A percentile compares a stretch with the other conserved stretches of the same genome.
Conservation (phyloP, 2,113 vertebrate species). For the Regulus satrapa region DNA sequence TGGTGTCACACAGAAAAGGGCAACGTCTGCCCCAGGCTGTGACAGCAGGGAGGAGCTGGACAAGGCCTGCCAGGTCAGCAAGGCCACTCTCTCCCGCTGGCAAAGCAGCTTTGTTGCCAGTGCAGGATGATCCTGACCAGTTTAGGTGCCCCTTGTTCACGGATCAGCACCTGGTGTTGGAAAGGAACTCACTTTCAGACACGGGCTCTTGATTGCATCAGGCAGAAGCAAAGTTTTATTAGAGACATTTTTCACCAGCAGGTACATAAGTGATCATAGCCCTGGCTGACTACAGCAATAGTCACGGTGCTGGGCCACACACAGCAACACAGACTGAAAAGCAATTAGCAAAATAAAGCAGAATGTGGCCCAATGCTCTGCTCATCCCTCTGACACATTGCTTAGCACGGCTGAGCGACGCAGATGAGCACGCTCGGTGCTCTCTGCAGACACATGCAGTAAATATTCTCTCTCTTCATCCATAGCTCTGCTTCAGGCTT, state of each 20-base stretch:
- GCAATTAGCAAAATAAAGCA: conserved; percentile 5
- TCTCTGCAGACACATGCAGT: neutral
- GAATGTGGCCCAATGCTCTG: conserved; percentile 6
- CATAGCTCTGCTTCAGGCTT: neutral
- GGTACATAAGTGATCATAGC: neutral
- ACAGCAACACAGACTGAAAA: neutral
- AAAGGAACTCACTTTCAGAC: neutral
- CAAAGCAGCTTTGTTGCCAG: neutral
- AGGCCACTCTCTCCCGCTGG: neutral
- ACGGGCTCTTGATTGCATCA: conserved; percentile 40
- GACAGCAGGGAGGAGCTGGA: neutral
- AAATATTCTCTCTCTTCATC: neutral
- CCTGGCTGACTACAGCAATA: neutral
- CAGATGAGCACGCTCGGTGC: neutral
- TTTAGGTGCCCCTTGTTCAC: neutral
- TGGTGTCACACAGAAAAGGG: neutral
- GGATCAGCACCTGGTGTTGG: neutral
- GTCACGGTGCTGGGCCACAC: neutral
- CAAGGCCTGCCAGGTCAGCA: neutral
- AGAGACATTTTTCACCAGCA: neutral
- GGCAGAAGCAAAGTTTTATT: conserved; percentile 67
- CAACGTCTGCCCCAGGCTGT: neutral
- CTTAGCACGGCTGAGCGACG: neutral
- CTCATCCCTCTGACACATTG: neutral
- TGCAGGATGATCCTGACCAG: neutral